A percentile compares a stretch with the other conserved stretches of the same genome.
These are phyloP conservation scores for Vultur gryphus DNA, from an alignment of 2,797 vertebrate genomes.

Conservation along the genomic window DNA sequence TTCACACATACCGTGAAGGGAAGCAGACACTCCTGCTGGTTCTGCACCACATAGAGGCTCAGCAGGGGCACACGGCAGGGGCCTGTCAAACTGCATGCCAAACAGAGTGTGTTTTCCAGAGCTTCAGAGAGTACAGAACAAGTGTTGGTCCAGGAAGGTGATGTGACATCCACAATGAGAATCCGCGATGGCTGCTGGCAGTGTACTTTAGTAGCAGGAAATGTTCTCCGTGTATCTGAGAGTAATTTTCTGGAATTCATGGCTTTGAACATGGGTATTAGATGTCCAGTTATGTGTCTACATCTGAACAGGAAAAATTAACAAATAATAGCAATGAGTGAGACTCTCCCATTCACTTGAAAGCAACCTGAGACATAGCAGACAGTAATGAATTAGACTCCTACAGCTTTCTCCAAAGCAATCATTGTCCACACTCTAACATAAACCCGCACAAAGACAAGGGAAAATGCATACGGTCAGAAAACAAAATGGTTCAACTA, in stretches of 20 bases:
- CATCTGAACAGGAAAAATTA: neutral
- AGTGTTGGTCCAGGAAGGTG: slow-evolving; percentile 82
- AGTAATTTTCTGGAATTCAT: slow-evolving; percentile 52
- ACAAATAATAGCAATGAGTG: neutral
- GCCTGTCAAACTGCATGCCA: slow-evolving; percentile 82
- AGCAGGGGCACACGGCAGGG: slow-evolving; percentile 85
- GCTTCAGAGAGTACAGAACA: slow-evolving; percentile 83
- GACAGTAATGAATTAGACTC: neutral
- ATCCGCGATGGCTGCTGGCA: slow-evolving; percentile 77
- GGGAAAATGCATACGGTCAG: neutral
- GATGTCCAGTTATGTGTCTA: neutral
- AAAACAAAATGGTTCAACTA: neutral
- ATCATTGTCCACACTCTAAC: neutral
- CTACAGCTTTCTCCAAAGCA: neutral
- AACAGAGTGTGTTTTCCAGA: slow-evolving; percentile 85
- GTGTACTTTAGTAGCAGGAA: neutral
- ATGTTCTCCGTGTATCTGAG: neutral
- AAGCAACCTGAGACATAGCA: neutral
- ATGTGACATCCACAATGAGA: slow-evolving; percentile 83
- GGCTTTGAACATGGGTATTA: neutral
- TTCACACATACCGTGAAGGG: slow-evolving; percentile 85
- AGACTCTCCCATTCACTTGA: neutral
- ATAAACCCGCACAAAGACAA: neutral
- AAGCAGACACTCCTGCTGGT: slow-evolving; percentile 88
- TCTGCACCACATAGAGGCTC: slow-evolving; percentile 85